Base-by-base conservation (phyloP, 2,797 vertebrate species). In the Crenuchus spilurus region DNA sequence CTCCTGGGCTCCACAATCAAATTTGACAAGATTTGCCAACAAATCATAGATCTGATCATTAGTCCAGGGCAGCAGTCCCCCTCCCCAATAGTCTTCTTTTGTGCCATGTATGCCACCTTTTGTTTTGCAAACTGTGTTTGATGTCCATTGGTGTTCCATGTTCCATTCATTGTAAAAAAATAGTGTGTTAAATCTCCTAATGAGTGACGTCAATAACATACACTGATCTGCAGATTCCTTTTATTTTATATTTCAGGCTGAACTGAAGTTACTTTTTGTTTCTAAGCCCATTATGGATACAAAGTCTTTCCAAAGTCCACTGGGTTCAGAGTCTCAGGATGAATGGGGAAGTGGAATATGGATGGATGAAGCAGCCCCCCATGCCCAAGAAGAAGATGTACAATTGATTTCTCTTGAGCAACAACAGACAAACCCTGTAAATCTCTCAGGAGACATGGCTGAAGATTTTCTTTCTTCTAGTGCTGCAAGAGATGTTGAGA, bases 261-360 rank as follows among this genome's bases (percentile, higher is more conserved):
- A 77, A 62, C 79, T 76, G 54, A 14, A 75, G 49, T 80, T 75
- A 46, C 52, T 24, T 16, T n/a, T 33, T 10, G 20, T 42, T 20
- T 20, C 35, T 28, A 41, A 66, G 26, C 9, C 82, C 72, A 72
- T 75, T 78, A 88, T 88, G 87, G 85, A 77, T 85, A 85, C 84
- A 77, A 75, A 86, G 46, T 79, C 81, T 13, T 49, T 61, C 22
- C 70, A 65, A 55, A 81, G 80, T 73, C 72, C 77, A 22, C 75
- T 64, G 61, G 77, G 62, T 58, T 76, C 82, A 24, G 49, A 61
- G 62, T 83, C 72, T 8, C 65, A 41, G 3, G 79, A 82, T 0
- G 51, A 84, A 68, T 20, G 54, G 82, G 76, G 69, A 66, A 75
- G 44, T 48, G 82, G 85, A 58, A 57, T 76, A 28, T 54, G 74